Evolutionary conservation across 2,888 invertebrate genomes (phyloP).

Genomic region (Pandemis corylana): DNA sequence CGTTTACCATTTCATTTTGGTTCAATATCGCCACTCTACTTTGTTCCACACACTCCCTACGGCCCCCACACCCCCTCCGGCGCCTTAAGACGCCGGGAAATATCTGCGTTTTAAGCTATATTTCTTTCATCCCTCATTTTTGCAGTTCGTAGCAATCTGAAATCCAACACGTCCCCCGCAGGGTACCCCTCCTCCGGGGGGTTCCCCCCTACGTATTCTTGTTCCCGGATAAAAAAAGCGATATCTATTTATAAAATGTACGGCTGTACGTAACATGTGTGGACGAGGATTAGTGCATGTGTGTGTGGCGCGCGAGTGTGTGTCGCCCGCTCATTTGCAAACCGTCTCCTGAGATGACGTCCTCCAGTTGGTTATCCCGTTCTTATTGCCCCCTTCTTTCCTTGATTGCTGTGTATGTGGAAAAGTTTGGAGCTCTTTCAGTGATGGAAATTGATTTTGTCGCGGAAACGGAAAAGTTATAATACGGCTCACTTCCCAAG

Average conservation of each 20-base stretch:
- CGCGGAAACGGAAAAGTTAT: constrained; percentile 71
- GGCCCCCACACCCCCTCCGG: constrained; percentile 63
- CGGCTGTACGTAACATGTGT: constrained; percentile 74
- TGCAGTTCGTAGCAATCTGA: constrained; percentile 86
- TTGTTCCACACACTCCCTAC: constrained; percentile 83
- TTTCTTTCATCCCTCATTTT: constrained; percentile 87
- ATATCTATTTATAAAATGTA: constrained; percentile 85
- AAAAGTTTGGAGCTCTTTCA: constrained; percentile 76
- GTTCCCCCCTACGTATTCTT: constrained; percentile 79
- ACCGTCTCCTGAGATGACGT: constrained; percentile 84
- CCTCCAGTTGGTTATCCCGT: constrained; percentile 82
- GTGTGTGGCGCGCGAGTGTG: constrained; percentile 63
- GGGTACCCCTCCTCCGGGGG: constrained; percentile 75
- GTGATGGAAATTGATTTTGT: constrained; percentile 78
- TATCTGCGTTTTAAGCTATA: constrained; percentile 86
- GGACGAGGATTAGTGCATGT: constrained; percentile 74
- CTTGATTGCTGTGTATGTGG: constrained; percentile 81
- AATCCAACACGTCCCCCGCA: constrained; percentile 85
- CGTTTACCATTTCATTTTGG: constrained; percentile 85
- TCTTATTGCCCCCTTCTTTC: constrained; percentile 82
- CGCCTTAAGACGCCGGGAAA: constrained; percentile 84
- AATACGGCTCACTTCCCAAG: constrained; percentile 63
- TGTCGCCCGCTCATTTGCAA: constrained; percentile 82
- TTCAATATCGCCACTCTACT: constrained; percentile 85
- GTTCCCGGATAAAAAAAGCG: constrained; percentile 84